phyloP scores from a whole-genome alignment of 2,797 vertebrate species.

The Ispidina picta region DNA sequence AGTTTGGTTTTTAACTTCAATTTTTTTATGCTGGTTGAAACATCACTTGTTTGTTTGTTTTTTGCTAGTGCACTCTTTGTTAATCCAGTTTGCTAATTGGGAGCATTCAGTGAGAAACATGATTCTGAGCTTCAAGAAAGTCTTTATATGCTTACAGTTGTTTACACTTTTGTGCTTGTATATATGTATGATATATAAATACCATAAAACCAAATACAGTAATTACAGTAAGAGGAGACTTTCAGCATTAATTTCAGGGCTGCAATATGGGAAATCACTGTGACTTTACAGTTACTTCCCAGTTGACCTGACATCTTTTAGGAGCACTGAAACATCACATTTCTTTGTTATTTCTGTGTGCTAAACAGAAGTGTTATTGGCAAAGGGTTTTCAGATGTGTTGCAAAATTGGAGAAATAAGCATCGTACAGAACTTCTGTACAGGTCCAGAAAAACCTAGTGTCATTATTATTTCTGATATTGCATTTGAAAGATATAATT shows the following conservation, averaged over 20 bases:
- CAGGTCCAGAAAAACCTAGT: neutral
- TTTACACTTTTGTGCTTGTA: neutral
- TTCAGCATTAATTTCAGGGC: neutral
- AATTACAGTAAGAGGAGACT: neutral
- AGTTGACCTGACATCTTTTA: neutral
- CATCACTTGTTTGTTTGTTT: neutral
- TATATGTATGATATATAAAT: neutral
- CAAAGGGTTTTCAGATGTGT: neutral
- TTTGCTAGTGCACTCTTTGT: neutral
- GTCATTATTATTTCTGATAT: neutral
- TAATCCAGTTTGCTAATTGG: neutral
- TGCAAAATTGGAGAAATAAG: neutral
- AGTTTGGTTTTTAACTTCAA: neutral
- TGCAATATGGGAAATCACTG: neutral
- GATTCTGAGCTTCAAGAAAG: neutral
- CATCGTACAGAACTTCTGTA: fast-evolving
- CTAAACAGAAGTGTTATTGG: neutral
- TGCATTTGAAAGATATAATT: neutral
- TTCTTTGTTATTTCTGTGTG: neutral
- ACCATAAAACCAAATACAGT: neutral
- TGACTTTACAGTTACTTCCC: neutral
- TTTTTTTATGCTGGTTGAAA: neutral
- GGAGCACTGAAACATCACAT: neutral
- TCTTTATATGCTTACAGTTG: neutral
- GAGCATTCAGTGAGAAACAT: neutral